Evolutionary conservation across 1,140 invertebrate species (phyloP).

Genomic region (Argopecten irradians): DNA sequence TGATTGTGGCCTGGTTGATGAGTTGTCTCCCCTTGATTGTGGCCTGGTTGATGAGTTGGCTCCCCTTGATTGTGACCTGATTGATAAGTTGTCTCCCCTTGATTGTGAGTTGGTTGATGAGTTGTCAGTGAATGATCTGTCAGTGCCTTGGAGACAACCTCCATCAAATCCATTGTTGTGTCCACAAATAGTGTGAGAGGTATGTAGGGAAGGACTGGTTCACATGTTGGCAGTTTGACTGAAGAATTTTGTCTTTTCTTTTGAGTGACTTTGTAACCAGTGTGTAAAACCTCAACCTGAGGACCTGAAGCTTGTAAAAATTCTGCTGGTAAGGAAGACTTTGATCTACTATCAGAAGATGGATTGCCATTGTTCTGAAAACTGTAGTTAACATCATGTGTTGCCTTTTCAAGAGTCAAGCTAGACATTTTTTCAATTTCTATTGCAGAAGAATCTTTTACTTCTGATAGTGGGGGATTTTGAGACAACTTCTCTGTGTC

Average conservation of each 20-base stretch:
- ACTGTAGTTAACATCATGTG: neutral
- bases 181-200: conserved; percentile 49
- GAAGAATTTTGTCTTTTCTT: neutral
- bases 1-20: no score
- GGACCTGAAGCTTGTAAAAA: neutral
- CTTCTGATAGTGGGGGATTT: neutral
- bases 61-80: no score
- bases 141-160: neutral
- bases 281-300: neutral
- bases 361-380: neutral
- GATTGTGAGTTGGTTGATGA: no score
- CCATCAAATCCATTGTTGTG: conserved; percentile 37
- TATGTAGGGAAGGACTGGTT: neutral
- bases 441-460: neutral
- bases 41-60: no score
- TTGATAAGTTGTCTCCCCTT: no score
- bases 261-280: neutral
- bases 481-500: neutral
- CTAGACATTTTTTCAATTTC: neutral
- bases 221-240: neutral
- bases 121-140: no score
- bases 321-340: neutral
- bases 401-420: neutral
- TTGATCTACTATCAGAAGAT: neutral
- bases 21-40: no score